Evolutionary conservation across 2,113 vertebrate species (phyloP), one percentile per base, ranked within the genome.

Genomic region (Phaethon lepturus): DNA sequence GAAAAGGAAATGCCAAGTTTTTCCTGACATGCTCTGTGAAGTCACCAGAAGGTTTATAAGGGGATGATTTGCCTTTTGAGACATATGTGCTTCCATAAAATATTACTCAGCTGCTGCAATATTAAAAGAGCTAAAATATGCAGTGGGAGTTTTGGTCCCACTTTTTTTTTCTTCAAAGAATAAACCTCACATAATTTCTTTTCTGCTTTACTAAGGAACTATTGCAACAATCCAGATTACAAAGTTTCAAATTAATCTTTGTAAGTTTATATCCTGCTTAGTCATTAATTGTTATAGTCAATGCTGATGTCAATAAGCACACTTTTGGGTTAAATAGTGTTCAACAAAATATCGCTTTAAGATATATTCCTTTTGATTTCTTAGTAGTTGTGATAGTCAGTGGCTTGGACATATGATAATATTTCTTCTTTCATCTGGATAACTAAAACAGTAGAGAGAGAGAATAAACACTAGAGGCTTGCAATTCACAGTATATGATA

Each of bases 1-100:
- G 86, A 93, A 96, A 82, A 71, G n/a, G 35, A 90, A 97, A 77
- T 44, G 83, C n/a, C 25, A 55, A 47, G 13, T 53, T 95, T 88
- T 88, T 52, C 45, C 81, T 78, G 38, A 86, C 26, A 67, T 26
- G 18, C 35, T 89, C 50, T 77, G 12, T 55, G 68, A 94, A 88
- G 49, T 86, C 47, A 16, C 28, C 91, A 67, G 56, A 64, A 78
- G 55, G 33, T 80, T 91, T 80, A 53, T 59, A 62, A 67, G 31
- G 13, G 47, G 49, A 23, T 33, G 87, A 88, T 59, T 87, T 94
- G 10, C 56, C 53, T 72, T 35, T 44, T 78, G 71, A 84, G 31
- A 96, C 75, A 58, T 3, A 17, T 26, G 7, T 16, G 33, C 15
- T 26, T n/a, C 42, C 29, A 79, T 55, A 78, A 92, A 71, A 77